Conservation (phyloP, 1,140 invertebrate genomes). For the Drosophila suzukii region DNA sequence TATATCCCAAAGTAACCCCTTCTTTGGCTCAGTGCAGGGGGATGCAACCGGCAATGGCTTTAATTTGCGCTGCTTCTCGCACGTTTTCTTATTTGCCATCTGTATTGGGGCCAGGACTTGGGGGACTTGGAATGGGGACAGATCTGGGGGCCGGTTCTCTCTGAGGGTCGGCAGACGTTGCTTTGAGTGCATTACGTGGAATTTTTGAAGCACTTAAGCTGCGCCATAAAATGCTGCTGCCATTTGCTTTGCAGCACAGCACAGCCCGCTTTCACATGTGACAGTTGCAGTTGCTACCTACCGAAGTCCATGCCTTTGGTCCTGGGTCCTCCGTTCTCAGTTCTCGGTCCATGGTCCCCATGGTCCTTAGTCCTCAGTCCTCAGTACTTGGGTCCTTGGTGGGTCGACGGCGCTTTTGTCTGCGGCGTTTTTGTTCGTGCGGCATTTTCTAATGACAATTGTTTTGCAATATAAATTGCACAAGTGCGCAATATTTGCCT, state of each 20-base stretch:
- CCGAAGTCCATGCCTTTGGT: constrained; percentile 31
- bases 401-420: constrained; percentile 63
- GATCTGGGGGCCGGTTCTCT: constrained; percentile 14
- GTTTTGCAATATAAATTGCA: constrained; percentile 84
- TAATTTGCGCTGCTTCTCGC: constrained; percentile 75
- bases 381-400: constrained; percentile 40
- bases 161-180: constrained; percentile 62
- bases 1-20: not conserved
- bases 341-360: not conserved
- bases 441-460: constrained; percentile 84
- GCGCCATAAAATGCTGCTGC: constrained; percentile 77
- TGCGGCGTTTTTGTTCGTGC: constrained; percentile 81
- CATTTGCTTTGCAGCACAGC: constrained; percentile 40
- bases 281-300: constrained; percentile 75
- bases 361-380: not conserved
- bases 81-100: constrained; percentile 80
- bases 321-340: constrained; percentile 12
- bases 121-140: constrained; percentile 7
- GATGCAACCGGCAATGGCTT: constrained; percentile 51
- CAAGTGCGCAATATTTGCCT: constrained; percentile 84
- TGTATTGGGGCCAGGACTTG: constrained; percentile 38
- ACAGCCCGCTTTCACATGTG: constrained; percentile 65
- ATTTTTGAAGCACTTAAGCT: constrained; percentile 83
- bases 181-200: constrained; percentile 83
- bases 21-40: constrained; percentile 6